phyloP scores from a whole-genome alignment of 2,888 invertebrate species.

The Protonemura montana region DNA sequence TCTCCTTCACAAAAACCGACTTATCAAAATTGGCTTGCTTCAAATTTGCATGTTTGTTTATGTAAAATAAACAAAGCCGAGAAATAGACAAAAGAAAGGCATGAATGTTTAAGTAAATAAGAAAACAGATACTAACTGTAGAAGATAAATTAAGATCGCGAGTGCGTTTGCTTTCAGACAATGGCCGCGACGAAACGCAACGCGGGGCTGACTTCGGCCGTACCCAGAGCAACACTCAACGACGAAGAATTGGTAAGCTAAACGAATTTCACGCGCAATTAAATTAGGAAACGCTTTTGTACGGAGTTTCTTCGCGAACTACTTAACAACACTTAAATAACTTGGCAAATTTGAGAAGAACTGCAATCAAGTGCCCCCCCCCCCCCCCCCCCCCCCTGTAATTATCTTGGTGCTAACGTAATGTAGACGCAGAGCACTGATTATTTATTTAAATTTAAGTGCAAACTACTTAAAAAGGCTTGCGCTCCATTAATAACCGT shows the following conservation, averaged over 20 bases:
- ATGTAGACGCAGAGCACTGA: background rate
- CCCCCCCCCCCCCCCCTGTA: background rate
- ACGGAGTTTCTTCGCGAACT: background rate
- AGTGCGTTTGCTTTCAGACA: conserved; percentile 70
- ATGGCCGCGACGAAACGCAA: conserved; percentile 99
- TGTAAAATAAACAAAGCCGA: background rate
- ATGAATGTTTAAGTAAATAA: background rate
- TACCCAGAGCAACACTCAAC: conserved; percentile 95
- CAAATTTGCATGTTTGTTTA: background rate
- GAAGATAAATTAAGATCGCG: background rate
- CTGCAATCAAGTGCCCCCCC: background rate
- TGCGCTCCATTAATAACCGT: background rate
- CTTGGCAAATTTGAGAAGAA: background rate
- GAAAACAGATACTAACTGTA: background rate
- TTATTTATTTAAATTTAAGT: background rate
- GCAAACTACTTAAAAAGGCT: background rate
- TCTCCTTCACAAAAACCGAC: background rate
- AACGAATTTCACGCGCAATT: background rate
- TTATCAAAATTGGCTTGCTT: background rate
- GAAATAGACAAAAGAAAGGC: background rate
- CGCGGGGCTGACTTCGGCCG: conserved; percentile 95
- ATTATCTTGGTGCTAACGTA: background rate
- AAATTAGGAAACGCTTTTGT: background rate
- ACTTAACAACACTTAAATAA: conserved; percentile 7
- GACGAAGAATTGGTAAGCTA: conserved; percentile 97